Evolutionary conservation across 2,888 invertebrate species (phyloP).

Genomic region (Sylvicola cinctus): DNA sequence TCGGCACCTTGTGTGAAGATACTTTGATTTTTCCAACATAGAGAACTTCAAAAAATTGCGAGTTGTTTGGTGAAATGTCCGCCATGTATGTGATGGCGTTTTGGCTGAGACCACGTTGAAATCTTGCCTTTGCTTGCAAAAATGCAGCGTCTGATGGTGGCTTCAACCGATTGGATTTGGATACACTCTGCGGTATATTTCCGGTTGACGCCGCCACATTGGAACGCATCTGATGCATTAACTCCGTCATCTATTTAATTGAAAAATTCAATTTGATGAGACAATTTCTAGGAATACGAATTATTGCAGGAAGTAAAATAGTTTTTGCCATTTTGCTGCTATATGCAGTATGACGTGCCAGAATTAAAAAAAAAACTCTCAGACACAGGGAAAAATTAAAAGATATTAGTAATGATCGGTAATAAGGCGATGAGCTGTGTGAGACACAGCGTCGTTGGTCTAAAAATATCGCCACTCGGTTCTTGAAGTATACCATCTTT

Average conservation of each 20-base stretch:
- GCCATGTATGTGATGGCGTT: no score
- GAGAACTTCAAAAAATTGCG: slow-evolving; percentile 76
- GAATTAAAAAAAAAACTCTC: no score
- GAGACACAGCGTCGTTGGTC: no score
- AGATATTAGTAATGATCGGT: no score
- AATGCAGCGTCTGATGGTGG: slow-evolving; percentile 24
- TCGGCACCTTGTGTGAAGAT: slow-evolving; percentile 68
- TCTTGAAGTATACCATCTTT: no score
- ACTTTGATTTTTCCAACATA: slow-evolving; percentile 84
- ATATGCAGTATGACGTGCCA: no score
- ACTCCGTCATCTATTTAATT: slow-evolving; percentile 20
- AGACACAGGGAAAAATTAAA: no score
- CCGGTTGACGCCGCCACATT: slow-evolving; percentile 25
- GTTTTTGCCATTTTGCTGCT: no score
- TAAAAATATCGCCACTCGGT: no score
- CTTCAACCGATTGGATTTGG: slow-evolving; percentile 12
- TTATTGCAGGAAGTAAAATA: no score
- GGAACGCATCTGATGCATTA: slow-evolving; percentile 26
- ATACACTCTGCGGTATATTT: slow-evolving; percentile 18
- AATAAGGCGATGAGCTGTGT: no score
- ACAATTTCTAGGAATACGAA: no score
- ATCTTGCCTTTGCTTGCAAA: slow-evolving; percentile 20
- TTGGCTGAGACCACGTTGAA: slow-evolving; percentile 23
- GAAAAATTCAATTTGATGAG: background rate
- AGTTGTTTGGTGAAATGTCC: slow-evolving; percentile 68